These are phyloP conservation scores for Panthera uncia DNA, from an alignment of 2,113 vertebrate genomes.

Conservation along the genomic window DNA sequence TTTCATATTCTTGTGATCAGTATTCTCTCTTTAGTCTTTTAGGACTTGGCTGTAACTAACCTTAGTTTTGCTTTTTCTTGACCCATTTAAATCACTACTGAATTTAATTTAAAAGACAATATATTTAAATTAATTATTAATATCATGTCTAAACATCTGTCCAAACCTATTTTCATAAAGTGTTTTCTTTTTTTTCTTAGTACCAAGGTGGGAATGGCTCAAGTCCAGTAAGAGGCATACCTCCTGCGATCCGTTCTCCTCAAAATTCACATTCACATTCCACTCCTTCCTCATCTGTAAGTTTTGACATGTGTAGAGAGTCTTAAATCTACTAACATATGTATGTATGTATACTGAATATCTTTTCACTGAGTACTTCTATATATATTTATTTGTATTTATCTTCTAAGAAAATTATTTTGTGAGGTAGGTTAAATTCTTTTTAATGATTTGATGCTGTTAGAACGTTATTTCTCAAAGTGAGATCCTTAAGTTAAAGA, in stretches of 20 bases:
- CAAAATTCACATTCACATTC: constrained; percentile 98
- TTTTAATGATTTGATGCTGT: constrained; percentile 27
- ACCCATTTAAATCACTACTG: neutral
- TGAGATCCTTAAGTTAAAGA: neutral
- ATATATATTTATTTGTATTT: neutral
- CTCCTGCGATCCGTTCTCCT: constrained; percentile 95
- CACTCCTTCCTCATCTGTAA: constrained; percentile 94
- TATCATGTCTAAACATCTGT: neutral
- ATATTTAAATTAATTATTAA: constrained; percentile 53
- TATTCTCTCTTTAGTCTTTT: neutral
- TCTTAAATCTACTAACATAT: neutral
- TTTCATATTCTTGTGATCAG: neutral
- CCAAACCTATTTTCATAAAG: neutral
- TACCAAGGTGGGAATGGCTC: constrained; percentile 98
- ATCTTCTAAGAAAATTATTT: neutral
- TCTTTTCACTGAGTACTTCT: neutral
- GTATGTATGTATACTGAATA: neutral
- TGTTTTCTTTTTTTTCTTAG: constrained; percentile 79
- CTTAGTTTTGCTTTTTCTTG: constrained; percentile 38
- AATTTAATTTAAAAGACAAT: constrained; percentile 48
- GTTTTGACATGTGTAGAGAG: constrained; percentile 67
- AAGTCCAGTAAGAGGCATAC: constrained; percentile 96
- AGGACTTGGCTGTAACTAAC: neutral
- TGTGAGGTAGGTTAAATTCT: neutral
- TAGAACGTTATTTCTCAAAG: constrained; percentile 54